phyloP scores from a whole-genome alignment of 2,797 vertebrate species.

The Pseudomugil tenellus region DNA sequence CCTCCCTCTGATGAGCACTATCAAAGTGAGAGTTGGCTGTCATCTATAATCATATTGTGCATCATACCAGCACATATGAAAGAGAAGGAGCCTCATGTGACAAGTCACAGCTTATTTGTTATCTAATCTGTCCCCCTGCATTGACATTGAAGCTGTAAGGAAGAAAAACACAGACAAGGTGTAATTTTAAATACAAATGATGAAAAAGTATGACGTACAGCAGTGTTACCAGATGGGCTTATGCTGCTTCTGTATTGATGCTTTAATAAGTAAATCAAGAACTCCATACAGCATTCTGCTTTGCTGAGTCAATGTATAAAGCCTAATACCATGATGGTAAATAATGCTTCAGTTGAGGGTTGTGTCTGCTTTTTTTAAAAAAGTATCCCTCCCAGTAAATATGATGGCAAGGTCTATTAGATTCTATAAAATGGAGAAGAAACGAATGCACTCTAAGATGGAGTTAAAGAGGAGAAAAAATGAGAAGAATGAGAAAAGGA shows the following conservation, averaged over 20 bases:
- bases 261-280: conserved; percentile 53
- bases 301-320: conserved; percentile 45
- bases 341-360: conserved; percentile 29
- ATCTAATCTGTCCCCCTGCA: conserved; percentile 71
- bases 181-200: conserved; percentile 73
- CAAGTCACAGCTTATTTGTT: conserved; percentile 74
- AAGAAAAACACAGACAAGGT: conserved; percentile 59
- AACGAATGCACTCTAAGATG: conserved; percentile 6
- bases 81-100: conserved; percentile 53
- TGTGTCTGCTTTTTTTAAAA: conserved; percentile 34
- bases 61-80: conserved; percentile 38
- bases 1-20: conserved; percentile 52
- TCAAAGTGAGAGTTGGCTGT: conserved; percentile 55
- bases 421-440: conserved; percentile 36
- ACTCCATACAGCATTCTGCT: conserved; percentile 30
- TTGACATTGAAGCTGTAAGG: conserved; percentile 60
- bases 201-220: conserved; percentile 48
- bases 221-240: conserved; percentile 23
- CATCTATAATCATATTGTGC: conserved; percentile 74
- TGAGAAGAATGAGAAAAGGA: conserved; percentile 3
- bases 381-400: conserved; percentile 26
- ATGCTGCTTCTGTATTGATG: conserved; percentile 43
- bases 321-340: conserved; percentile 23
- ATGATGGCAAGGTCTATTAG: conserved; percentile 22
- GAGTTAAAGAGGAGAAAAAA: conserved; percentile 18